Evolutionary conservation across 2,888 invertebrate species (phyloP), one percentile per base, ranked within the genome.

Genomic region (Sericinus montela): DNA sequence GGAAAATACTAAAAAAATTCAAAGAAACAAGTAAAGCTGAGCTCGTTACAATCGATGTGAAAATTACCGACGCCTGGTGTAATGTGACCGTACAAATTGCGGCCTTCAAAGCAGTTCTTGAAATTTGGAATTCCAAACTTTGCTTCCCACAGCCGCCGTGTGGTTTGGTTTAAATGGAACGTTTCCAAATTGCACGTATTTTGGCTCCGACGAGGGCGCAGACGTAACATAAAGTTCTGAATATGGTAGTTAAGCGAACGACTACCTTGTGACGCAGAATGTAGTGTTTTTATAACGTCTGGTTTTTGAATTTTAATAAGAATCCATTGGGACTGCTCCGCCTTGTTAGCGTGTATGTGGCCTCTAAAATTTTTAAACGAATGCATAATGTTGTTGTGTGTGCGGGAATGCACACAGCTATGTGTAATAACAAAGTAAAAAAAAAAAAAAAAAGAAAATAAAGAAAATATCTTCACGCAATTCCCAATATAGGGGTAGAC

Each of bases 161-260:
- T 1, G 32, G 14, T 16, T 32, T 32, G 6, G 11, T 11, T 32
- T 41, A 41, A 37, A 45, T 41, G 36, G 36, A 47, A 10, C 25
- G 15, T 15, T 29, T 47, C 36, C 34, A 43, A 43, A 48, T 48
- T 43, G 38, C 32, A 39, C 25, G 16, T 43, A 32, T 38, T 43
- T 25, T 48, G 32, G 14, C 43, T 19, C 25, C 38, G 25, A 16
- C 37, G 16, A 9, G 15, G n/a, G 6, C 23, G 14, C 23, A 5
- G 32, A 6, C 16, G 19, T 2, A 32, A 23, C 14, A 7, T 4
- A 30, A 29, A 10, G 6, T 14, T n/a, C 15, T 46, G 39, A 34
- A 46, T 46, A n/a, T 32, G 25, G 15, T 46, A 23, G 32, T 46
- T 46, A 39, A n/a, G 11, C 25, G 25, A 28, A 34, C 13, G 23